These are phyloP conservation scores for Caenorhabditis drosophilae DNA, from an alignment of 2,888 invertebrate species.

Conservation along the genomic window DNA sequence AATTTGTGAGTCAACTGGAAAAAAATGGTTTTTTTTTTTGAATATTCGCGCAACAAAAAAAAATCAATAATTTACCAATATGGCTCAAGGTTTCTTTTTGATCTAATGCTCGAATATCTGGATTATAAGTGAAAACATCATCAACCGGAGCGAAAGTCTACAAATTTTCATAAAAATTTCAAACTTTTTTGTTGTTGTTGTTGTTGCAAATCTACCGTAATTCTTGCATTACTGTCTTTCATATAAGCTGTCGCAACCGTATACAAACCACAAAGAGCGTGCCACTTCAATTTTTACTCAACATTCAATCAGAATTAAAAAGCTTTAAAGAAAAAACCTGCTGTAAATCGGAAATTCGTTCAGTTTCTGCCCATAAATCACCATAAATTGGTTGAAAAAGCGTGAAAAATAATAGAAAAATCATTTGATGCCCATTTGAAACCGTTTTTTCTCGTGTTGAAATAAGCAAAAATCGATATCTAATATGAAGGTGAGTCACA, in stretches of 20 bases:
- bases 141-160: slow-evolving; percentile 70
- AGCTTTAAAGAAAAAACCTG: too few species aligned
- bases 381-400: slow-evolving; percentile 10
- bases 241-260: slow-evolving; percentile 67
- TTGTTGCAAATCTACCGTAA: too few species aligned
- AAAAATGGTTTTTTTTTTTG: background rate
- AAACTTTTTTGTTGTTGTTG: too few species aligned
- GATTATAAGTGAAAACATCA: slow-evolving; percentile 69
- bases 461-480: background rate
- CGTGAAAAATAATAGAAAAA: slow-evolving; percentile 1
- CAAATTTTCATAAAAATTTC: too few species aligned
- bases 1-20: slow-evolving; percentile 67
- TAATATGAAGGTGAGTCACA: background rate
- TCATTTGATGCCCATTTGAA: slow-evolving; percentile 10
- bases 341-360: slow-evolving; percentile 64
- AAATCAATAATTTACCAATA: slow-evolving; percentile 53
- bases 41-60: background rate
- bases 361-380: slow-evolving; percentile 66
- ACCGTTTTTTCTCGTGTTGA: slow-evolving; percentile 1
- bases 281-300: slow-evolving; percentile 54
- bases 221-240: slow-evolving; percentile 66
- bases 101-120: slow-evolving; percentile 65
- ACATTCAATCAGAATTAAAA: too few species aligned
- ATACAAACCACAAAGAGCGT: slow-evolving; percentile 64
- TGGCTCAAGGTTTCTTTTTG: slow-evolving; percentile 67